Evolutionary conservation across 2,797 vertebrate genomes (phyloP).

Genomic region (Typhlichthys subterraneus): DNA sequence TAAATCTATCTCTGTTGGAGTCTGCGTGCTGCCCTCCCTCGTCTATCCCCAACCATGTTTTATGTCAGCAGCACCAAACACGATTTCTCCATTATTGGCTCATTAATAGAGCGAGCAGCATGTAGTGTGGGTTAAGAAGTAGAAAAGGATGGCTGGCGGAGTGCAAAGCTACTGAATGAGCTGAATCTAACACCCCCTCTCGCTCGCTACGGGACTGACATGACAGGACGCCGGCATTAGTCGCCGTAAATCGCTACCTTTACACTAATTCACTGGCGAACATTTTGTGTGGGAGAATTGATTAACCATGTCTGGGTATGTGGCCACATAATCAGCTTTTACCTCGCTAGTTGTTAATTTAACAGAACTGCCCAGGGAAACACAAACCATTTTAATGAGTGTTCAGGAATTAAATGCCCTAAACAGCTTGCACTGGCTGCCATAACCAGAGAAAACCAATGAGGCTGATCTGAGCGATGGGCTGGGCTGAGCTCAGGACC

Average conservation of each 20-base stretch:
- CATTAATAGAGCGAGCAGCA: constrained; percentile 86
- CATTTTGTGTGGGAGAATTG: constrained; percentile 80
- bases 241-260: constrained; percentile 81
- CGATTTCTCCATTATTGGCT: constrained; percentile 89
- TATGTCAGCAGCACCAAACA: constrained; percentile 80
- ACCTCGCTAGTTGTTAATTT: constrained; percentile 84
- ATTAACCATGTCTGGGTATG: constrained; percentile 83
- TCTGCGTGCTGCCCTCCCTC: constrained; percentile 66
- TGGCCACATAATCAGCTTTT: constrained; percentile 85
- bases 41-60: constrained; percentile 80
- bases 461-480: constrained; percentile 81
- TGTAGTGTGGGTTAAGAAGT: constrained; percentile 76
- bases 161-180: constrained; percentile 84
- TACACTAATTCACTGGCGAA: constrained; percentile 80
- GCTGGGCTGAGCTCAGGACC: constrained; percentile 66
- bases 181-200: constrained; percentile 81
- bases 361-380: constrained; percentile 83
- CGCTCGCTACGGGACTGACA: constrained; percentile 82
- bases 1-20: constrained; percentile 72
- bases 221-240: constrained; percentile 84
- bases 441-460: constrained; percentile 78
- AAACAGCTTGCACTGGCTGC: constrained; percentile 82
- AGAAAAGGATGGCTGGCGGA: constrained; percentile 75
- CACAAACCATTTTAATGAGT: constrained; percentile 88
- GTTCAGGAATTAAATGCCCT: constrained; percentile 83